A percentile compares a stretch with the other conserved stretches of the same genome.
phyloP scores from a whole-genome alignment of 2,797 vertebrate genomes.

The Lindbergichthys nudifrons region DNA sequence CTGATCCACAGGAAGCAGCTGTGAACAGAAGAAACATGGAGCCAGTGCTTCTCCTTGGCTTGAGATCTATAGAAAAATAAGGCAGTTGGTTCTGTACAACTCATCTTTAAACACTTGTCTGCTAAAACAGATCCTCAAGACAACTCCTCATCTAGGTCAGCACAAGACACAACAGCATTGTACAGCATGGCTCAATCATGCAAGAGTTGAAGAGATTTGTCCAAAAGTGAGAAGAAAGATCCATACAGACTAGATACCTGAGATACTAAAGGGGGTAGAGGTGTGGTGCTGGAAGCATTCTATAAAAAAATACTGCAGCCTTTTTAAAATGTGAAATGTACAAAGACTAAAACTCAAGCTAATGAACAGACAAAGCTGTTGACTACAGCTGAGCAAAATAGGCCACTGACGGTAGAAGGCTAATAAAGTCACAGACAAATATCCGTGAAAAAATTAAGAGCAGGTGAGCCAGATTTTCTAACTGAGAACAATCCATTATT shows the following conservation, averaged over 20 bases:
- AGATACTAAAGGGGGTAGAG: conserved; percentile 55
- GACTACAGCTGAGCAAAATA: neutral
- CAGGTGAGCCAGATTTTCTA: conserved; percentile 7
- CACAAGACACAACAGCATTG: conserved; percentile 37
- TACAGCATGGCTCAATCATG: conserved; percentile 63
- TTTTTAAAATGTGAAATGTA: conserved; percentile 7
- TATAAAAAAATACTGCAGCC: conserved; percentile 9
- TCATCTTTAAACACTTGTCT: conserved; percentile 3
- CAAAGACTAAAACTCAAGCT: conserved; percentile 33
- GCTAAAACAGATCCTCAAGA: too few species aligned
- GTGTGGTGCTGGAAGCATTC: conserved; percentile 34
- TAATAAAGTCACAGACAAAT: conserved; percentile 13
- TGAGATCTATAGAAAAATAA: conserved; percentile 64
- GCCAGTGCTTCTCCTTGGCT: conserved; percentile 54
- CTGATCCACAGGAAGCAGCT: conserved; percentile 69
- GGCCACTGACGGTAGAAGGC: conserved; percentile 3
- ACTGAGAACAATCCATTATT: conserved; percentile 20
- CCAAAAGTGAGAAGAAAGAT: conserved; percentile 24
- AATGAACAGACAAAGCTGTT: conserved; percentile 16
- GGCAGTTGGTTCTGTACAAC: conserved; percentile 52
- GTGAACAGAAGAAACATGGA: conserved; percentile 49
- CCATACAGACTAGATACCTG: conserved; percentile 59
- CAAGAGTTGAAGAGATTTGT: conserved; percentile 39
- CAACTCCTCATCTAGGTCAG: conserved; percentile 17
- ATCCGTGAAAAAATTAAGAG: neutral